These are phyloP conservation scores for Panonychus citri DNA, from an alignment of 1,140 invertebrate genomes.

Conservation along the genomic window DNA sequence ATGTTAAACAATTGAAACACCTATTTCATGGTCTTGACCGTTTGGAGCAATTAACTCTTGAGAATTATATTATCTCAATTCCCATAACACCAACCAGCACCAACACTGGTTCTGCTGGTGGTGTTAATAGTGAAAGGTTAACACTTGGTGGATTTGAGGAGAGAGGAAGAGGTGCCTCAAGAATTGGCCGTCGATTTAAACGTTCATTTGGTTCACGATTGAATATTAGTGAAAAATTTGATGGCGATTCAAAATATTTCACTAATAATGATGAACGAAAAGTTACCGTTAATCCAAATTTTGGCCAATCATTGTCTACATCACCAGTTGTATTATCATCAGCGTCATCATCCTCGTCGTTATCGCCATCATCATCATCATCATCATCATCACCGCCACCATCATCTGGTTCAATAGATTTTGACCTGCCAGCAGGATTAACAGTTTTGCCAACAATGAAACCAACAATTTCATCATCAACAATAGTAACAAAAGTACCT, in stretches of 20 bases:
- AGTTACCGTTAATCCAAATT: no score
- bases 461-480: background rate
- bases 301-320: no score
- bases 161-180: no score
- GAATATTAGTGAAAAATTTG: background rate
- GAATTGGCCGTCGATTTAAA: background rate
- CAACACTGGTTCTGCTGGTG: no score
- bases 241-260: background rate
- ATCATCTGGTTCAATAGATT: background rate
- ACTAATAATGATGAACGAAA: no score
- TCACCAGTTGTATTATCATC: no score
- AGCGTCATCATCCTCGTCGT: no score
- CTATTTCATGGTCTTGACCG: background rate
- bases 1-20: background rate
- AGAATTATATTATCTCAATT: background rate
- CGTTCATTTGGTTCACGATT: background rate
- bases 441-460: background rate
- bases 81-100: no score
- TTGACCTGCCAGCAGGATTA: background rate
- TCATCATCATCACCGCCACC: no score
- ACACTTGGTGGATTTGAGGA: background rate
- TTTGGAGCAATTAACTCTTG: background rate
- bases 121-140: background rate
- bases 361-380: no score
- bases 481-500: background rate